Conservation (phyloP, 2,113 vertebrate genomes). For the Empidonax alnorum region DNA sequence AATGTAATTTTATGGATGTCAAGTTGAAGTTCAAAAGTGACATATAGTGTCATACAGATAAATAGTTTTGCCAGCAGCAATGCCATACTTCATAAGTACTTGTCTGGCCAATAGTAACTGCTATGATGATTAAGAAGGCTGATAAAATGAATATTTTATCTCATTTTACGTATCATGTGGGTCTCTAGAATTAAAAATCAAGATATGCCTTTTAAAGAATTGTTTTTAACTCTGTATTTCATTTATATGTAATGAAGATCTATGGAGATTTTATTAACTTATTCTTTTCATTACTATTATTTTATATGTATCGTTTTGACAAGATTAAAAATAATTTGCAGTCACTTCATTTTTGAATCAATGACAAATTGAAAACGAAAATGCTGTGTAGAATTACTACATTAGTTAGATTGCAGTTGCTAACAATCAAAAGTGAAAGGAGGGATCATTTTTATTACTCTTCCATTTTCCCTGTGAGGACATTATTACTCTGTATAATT, state of each 20-base stretch:
- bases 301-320: neutral
- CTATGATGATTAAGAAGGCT: constrained; percentile 61
- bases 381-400: neutral
- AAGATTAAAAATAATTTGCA: neutral
- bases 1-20: constrained; percentile 84
- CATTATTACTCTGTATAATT: neutral
- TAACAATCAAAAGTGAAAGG: neutral
- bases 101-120: constrained; percentile 68
- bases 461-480: neutral
- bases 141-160: constrained; percentile 64
- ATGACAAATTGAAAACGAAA: neutral
- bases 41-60: constrained; percentile 79
- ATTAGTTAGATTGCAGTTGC: neutral
- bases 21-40: constrained; percentile 82
- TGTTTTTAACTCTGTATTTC: neutral
- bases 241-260: neutral
- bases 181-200: constrained; percentile 49
- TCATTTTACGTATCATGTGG: constrained; percentile 42
- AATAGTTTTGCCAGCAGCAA: constrained; percentile 82
- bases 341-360: neutral
- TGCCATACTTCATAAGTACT: constrained; percentile 79
- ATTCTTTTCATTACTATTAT: neutral
- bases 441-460: neutral
- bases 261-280: neutral
- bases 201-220: constrained; percentile 3